Base-by-base conservation (phyloP, 2,113 vertebrate species). In the Neotoma lepida region DNA sequence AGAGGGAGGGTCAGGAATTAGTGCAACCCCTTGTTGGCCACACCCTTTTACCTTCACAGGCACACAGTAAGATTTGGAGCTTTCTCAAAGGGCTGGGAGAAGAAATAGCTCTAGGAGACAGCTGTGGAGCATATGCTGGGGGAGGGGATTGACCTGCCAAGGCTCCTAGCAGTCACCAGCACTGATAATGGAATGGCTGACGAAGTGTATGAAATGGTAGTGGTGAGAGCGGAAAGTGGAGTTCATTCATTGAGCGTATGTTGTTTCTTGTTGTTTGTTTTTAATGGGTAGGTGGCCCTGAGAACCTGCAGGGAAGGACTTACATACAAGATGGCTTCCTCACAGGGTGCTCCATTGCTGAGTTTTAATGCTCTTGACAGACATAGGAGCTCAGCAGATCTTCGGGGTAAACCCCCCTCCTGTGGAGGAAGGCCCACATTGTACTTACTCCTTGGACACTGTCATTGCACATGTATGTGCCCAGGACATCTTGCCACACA, bases 271-370 rank as follows among this genome's bases (percentile, higher is more conserved):
- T 66, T 70, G 3, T 70, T 70, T n/a, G n/a, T 2, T 82, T 66
- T 66, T 49, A 58, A 51, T 86, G 63, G 15, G 20, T 0, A 0
- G 49, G 35, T 74, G n/a, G 20, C 73, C 14, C 18, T 0, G 4
- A 70, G 56, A 26, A 3, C 22, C 9, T 26, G 0, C 6, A 26
- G 49, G 20, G 33, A n/a, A 33, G 61, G 30, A 49, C 3, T 39
- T 39, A 4, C 28, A 22, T 2, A 33, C 2, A 2, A 15, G 86
- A 13, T 30, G 5, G 5, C 9, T 17, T 54, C 12, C 30, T 70
- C 15, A 6, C 9, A 35, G 24, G 2, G 0, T 12, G 1, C n/a
- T 33, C 8, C 0, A 0, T 35, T 39, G 15, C 9, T 33, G 8
- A 0, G 14, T 28, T 30, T 24, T 56, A 70, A 44, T 73, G 41